These are phyloP conservation scores for Drosophila parabipectinata DNA, from an alignment of 1,140 invertebrate genomes.

Conservation along the genomic window DNA sequence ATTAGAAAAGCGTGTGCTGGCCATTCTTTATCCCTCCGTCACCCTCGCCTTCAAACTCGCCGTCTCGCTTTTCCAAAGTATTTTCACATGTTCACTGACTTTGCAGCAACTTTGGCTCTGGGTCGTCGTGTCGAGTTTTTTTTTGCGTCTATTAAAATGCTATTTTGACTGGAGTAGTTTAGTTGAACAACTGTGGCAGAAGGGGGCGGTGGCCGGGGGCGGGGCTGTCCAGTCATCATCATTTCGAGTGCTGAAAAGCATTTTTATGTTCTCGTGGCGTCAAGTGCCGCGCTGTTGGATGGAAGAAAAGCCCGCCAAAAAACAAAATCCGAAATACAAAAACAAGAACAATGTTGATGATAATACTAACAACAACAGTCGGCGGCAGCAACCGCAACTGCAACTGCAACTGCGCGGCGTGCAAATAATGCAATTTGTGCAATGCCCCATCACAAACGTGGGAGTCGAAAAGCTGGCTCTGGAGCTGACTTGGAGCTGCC, in stretches of 20 bases:
- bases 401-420: constrained; percentile 72
- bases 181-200: constrained; percentile 45
- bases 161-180: constrained; percentile 82
- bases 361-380: constrained; percentile 74
- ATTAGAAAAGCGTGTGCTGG: constrained; percentile 82
- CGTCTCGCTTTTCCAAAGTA: constrained; percentile 42
- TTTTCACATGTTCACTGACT: constrained; percentile 74
- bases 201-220: constrained; percentile 24
- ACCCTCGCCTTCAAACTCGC: not conserved
- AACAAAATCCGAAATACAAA: constrained; percentile 28
- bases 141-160: constrained; percentile 78
- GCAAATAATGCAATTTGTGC: constrained; percentile 83
- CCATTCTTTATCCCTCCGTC: constrained; percentile 41
- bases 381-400: constrained; percentile 31
- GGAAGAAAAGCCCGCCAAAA: constrained; percentile 33
- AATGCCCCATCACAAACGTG: constrained; percentile 77
- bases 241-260: constrained; percentile 81
- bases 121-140: constrained; percentile 65
- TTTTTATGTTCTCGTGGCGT: constrained; percentile 83
- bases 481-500: constrained; percentile 37
- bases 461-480: constrained; percentile 58
- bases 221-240: constrained; percentile 53
- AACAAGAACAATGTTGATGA: constrained; percentile 81
- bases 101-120: constrained; percentile 57
- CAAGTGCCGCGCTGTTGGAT: constrained; percentile 67